Conservation (phyloP, 2,113 vertebrate genomes). For the Dasyornis broadbenti region DNA sequence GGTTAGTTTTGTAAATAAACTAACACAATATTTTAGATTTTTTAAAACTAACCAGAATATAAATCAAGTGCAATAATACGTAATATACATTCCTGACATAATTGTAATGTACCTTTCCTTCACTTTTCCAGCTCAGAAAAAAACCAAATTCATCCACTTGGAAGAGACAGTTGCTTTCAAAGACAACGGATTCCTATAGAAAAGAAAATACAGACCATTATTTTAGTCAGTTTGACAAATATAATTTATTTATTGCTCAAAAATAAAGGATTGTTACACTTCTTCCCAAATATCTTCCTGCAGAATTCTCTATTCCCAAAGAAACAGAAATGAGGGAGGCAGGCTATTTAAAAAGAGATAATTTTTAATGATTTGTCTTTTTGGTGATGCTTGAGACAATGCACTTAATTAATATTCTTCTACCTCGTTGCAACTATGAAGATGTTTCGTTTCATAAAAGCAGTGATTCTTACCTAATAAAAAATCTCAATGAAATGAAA, state of each 20-base stretch:
- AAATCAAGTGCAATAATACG: not conserved
- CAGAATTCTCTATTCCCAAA: not conserved
- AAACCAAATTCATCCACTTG: conserved; percentile 95
- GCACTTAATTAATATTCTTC: not conserved
- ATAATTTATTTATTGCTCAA: not conserved
- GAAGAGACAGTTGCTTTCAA: conserved; percentile 93
- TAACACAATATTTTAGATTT: not conserved
- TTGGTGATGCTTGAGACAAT: not conserved
- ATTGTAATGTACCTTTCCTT: conserved; percentile 86
- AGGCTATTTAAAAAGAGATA: not conserved
- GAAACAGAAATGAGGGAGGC: not conserved
- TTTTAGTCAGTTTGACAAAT: not conserved
- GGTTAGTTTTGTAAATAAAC: not conserved
- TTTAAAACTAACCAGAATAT: not conserved
- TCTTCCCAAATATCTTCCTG: not conserved
- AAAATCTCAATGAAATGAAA: not conserved
- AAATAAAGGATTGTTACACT: not conserved
- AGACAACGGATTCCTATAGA: conserved; percentile 89
- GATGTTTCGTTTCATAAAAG: not conserved
- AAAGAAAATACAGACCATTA: conserved; percentile 4
- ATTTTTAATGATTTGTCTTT: not conserved
- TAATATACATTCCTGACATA: not conserved
- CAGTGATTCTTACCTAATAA: not conserved
- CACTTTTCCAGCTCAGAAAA: conserved; percentile 95
- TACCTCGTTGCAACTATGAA: not conserved